Evolutionary conservation across 1,140 invertebrate genomes (phyloP).

Genomic region (Sinella curviseta): DNA sequence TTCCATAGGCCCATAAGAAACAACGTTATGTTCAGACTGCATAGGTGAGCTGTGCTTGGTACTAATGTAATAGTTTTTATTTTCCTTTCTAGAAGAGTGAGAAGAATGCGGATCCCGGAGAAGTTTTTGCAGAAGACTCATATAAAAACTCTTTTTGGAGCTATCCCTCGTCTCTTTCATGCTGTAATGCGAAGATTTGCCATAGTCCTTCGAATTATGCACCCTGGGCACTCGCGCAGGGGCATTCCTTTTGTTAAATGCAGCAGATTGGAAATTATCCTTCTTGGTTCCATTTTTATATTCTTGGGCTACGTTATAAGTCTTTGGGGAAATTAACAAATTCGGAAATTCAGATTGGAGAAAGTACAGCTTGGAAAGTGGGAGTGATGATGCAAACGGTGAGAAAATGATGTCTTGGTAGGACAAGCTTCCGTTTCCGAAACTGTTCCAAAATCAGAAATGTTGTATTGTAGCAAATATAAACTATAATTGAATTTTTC

Average conservation of each 20-base stretch:
- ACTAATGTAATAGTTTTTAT: neutral
- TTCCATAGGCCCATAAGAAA: constrained; percentile 38
- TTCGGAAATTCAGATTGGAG: neutral
- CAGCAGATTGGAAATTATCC: neutral
- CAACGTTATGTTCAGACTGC: constrained; percentile 44
- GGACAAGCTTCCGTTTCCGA: neutral
- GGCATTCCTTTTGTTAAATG: neutral
- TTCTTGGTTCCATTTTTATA: neutral
- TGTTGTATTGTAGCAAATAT: too few relatives aligned
- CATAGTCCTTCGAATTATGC: neutral
- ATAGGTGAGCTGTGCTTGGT: neutral
- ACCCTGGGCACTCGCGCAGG: neutral
- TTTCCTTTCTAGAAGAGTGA: neutral
- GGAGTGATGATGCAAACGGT: neutral
- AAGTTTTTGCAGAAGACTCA: neutral
- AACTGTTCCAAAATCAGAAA: neutral
- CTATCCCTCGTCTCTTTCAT: neutral
- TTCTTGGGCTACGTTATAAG: neutral
- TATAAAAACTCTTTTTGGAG: neutral
- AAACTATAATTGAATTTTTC: neutral
- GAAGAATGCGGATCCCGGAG: neutral
- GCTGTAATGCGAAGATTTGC: neutral
- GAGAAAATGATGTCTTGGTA: neutral
- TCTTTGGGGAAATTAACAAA: neutral
- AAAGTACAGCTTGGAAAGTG: neutral